A percentile compares a stretch with the other conserved stretches of the same genome.
Evolutionary conservation across 2,888 invertebrate species (phyloP).

Genomic region (Gandaritis pyraliata): DNA sequence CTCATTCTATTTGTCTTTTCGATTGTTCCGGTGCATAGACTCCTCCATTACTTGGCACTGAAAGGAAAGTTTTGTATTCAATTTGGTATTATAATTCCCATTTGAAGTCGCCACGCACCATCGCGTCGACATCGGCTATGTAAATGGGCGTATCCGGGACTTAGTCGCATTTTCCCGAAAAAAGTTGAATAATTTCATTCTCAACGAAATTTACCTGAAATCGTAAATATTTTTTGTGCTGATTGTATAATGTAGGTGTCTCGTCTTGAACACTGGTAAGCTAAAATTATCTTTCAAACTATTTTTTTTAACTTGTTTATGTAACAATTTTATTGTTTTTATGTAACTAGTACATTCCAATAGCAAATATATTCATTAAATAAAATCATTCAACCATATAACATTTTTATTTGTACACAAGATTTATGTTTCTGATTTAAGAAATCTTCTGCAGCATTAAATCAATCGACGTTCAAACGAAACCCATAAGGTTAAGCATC

Average conservation of each 20-base stretch:
- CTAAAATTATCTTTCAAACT: too few species aligned
- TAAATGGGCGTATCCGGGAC: conserved; percentile 82
- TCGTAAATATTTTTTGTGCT: conserved; percentile 44
- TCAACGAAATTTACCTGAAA: conserved; percentile 54
- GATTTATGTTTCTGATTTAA: conserved; percentile 16
- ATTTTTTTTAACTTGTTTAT: too few species aligned
- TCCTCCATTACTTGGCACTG: conserved; percentile 84
- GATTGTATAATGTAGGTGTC: conserved; percentile 17
- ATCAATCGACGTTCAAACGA: conserved; percentile 44
- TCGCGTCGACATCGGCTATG: conserved; percentile 83
- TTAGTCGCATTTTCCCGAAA: conserved; percentile 77
- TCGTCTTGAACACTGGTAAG: too few species aligned
- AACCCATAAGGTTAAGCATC: conserved; percentile 49
- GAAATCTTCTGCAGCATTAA: conserved; percentile 25
- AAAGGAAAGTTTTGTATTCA: conserved; percentile 86
- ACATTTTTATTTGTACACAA: conserved; percentile 2
- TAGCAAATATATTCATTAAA: too few species aligned
- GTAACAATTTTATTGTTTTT: too few species aligned
- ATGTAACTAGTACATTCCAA: too few species aligned
- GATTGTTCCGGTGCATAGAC: conserved; percentile 84
- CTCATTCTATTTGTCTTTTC: conserved; percentile 83
- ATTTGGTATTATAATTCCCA: conserved; percentile 86
- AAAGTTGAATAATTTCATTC: conserved; percentile 64
- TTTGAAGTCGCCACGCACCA: conserved; percentile 85
- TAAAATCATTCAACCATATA: neutral